Conservation (phyloP, 2,113 vertebrate species). For the Myxocyprinus asiaticus region DNA sequence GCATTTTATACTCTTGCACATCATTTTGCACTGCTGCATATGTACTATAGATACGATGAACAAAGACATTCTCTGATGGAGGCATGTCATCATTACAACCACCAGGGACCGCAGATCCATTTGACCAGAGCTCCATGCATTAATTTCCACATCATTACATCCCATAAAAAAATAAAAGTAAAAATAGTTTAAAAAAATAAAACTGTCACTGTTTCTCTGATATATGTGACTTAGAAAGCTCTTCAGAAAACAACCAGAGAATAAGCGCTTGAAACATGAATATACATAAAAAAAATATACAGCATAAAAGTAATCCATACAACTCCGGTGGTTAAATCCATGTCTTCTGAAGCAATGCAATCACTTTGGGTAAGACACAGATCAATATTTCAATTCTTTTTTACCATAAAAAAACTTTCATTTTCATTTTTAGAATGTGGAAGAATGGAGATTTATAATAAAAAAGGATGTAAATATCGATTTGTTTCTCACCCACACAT, state of each 20-base stretch:
- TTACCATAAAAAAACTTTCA: too few species aligned
- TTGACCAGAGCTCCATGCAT: constrained; percentile 21
- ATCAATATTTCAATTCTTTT: too few species aligned
- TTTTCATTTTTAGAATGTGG: too few species aligned
- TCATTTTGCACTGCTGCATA: constrained; percentile 23
- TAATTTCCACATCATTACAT: constrained; percentile 38
- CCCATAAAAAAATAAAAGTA: constrained; percentile 22
- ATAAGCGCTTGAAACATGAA: neutral
- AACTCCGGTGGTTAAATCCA: too few species aligned
- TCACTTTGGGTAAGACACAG: too few species aligned
- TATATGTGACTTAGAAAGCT: neutral
- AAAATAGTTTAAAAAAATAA: constrained; percentile 22
- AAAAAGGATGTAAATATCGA: too few species aligned
- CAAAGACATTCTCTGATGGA: constrained; percentile 19
- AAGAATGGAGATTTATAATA: too few species aligned
- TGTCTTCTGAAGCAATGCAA: too few species aligned
- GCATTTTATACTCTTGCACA: constrained; percentile 13
- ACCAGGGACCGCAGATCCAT: constrained; percentile 14
- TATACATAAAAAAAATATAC: neutral
- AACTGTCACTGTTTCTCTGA: constrained; percentile 15
- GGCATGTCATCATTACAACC: neutral
- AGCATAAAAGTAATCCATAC: too few species aligned
- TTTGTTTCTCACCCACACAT: too few species aligned
- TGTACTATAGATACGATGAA: constrained; percentile 14
- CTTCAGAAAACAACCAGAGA: neutral